Evolutionary conservation across 2,113 vertebrate genomes (phyloP).

Genomic region (Lasiurus borealis): DNA sequence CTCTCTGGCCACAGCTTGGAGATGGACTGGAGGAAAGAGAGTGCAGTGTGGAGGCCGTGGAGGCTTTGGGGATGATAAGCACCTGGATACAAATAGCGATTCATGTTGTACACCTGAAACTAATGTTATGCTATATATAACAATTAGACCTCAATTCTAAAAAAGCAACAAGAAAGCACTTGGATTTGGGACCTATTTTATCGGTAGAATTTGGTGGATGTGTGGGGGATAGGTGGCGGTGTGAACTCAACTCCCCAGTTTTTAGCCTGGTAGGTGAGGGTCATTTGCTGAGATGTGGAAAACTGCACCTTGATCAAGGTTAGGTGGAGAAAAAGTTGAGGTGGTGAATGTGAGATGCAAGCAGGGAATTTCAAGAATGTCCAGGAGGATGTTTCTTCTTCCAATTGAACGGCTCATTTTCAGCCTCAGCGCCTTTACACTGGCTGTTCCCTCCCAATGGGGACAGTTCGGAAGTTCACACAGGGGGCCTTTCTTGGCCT

Average conservation of each 20-base stretch:
- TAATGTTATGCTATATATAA: neutral
- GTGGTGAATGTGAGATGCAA: neutral
- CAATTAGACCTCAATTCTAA: neutral
- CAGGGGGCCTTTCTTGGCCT: neutral
- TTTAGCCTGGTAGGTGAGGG: neutral
- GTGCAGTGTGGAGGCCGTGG: neutral
- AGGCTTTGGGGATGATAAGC: neutral
- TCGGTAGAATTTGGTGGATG: neutral
- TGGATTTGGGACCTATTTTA: neutral
- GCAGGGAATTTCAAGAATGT: neutral
- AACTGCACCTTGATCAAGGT: neutral
- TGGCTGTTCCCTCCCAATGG: neutral
- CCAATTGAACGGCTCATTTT: neutral
- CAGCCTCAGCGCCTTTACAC: neutral
- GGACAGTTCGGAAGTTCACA: neutral
- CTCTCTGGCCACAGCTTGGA: neutral
- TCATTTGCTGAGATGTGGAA: neutral
- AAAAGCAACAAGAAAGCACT: neutral
- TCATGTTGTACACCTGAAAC: neutral
- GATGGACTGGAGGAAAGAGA: neutral
- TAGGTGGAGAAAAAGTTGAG: neutral
- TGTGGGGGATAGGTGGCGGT: neutral
- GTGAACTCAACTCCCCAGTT: neutral
- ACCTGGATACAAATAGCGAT: neutral
- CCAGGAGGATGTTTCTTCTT: neutral